phyloP scores from a whole-genome alignment of 2,113 vertebrate genomes.

The Nothoprocta pentlandii region DNA sequence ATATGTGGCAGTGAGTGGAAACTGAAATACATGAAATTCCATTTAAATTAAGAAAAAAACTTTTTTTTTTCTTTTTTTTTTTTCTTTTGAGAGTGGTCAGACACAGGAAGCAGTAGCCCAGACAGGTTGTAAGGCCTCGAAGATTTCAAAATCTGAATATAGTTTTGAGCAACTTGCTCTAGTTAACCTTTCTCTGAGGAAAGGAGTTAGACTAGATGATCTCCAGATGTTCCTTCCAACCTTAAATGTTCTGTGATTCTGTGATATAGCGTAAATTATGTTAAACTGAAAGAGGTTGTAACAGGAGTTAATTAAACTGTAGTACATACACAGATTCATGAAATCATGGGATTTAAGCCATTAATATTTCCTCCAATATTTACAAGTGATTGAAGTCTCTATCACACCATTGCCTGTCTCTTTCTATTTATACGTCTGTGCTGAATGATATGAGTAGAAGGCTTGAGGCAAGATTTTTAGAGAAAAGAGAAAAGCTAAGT shows the following conservation, averaged over 20 bases:
- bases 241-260: neutral
- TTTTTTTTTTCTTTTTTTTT: neutral
- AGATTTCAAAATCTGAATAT: neutral
- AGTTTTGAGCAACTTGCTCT: neutral
- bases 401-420: neutral
- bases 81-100: neutral
- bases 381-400: constrained; percentile 34
- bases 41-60: neutral
- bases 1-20: neutral
- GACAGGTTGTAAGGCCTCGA: neutral
- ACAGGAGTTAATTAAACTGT: constrained; percentile 37
- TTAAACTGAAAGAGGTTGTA: neutral
- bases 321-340: neutral
- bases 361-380: constrained; percentile 46
- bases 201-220: neutral
- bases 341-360: neutral
- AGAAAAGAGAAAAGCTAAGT: constrained; percentile 58
- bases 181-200: neutral
- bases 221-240: neutral
- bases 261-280: neutral
- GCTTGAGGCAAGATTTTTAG: constrained; percentile 57
- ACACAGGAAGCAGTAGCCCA: neutral
- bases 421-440: constrained; percentile 42
- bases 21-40: neutral
- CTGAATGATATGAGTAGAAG: constrained; percentile 53